These are phyloP conservation scores for Prunella fulvescens DNA, from an alignment of 2,113 vertebrate species.

Conservation along the genomic window DNA sequence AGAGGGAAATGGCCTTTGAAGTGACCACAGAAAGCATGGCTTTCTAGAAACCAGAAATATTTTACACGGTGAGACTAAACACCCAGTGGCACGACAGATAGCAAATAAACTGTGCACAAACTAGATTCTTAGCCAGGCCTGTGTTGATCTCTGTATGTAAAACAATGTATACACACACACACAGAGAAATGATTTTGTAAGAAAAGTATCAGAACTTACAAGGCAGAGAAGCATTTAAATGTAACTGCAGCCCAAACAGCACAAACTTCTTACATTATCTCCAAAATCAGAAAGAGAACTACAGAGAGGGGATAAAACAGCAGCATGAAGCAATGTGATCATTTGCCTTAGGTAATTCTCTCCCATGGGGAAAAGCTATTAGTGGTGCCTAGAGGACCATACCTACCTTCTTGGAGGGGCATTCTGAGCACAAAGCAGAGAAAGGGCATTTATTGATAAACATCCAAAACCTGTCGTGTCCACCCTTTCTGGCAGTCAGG, in stretches of 20 bases:
- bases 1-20: neutral
- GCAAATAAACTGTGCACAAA: neutral
- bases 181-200: neutral
- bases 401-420: neutral
- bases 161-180: fast-evolving
- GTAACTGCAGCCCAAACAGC: neutral
- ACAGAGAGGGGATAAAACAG: neutral
- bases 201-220: neutral
- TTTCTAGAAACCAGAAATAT: neutral
- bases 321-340: neutral
- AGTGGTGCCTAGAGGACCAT: neutral
- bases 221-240: neutral
- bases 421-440: neutral
- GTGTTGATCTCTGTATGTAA: neutral
- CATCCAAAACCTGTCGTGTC: neutral
- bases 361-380: neutral
- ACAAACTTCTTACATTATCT: neutral
- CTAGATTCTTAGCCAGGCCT: neutral
- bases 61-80: neutral
- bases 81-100: neutral
- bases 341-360: neutral
- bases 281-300: neutral
- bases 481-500: neutral
- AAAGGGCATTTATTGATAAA: neutral
- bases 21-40: neutral